These are phyloP conservation scores for Tholera decimalis DNA, from an alignment of 2,888 invertebrate species.

Conservation along the genomic window DNA sequence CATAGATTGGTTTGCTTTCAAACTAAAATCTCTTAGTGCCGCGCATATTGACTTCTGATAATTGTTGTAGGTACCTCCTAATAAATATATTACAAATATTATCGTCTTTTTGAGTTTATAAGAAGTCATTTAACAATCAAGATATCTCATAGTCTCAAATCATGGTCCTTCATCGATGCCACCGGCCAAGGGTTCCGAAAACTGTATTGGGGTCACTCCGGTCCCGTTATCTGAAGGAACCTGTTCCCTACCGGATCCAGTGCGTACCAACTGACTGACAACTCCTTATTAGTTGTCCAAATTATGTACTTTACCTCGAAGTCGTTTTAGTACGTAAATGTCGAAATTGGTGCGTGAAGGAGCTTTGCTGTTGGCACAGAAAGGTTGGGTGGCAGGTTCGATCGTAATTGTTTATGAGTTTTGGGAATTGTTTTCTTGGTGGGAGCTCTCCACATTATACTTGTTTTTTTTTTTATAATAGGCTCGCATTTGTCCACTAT, in stretches of 20 bases:
- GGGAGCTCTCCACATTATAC: too few relatives aligned
- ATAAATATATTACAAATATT: too few relatives aligned
- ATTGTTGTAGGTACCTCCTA: too few relatives aligned
- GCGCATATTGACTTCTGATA: too few relatives aligned
- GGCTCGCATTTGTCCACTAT: too few relatives aligned
- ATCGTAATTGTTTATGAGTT: neutral
- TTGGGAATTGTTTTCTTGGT: neutral
- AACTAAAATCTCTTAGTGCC: too few relatives aligned
- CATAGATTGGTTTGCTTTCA: too few relatives aligned
- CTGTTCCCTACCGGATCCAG: constrained; percentile 62
- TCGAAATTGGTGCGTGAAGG: constrained; percentile 42
- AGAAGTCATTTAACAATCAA: neutral
- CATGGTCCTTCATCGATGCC: constrained; percentile 53
- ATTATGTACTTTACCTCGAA: constrained; percentile 47
- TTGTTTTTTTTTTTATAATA: neutral
- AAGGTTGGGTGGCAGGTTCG: too few relatives aligned
- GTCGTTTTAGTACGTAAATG: constrained; percentile 49
- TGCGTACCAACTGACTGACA: constrained; percentile 56
- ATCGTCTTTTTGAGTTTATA: neutral
- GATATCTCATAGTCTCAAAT: constrained; percentile 28
- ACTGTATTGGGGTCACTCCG: constrained; percentile 73
- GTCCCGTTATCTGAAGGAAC: constrained; percentile 75
- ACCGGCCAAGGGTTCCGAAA: constrained; percentile 70
- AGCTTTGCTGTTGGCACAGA: constrained; percentile 22
- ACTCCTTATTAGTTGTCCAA: constrained; percentile 58